Evolutionary conservation across 2,113 vertebrate genomes (phyloP), one percentile per base, ranked within the genome.

Genomic region (Cnemophilus loriae): DNA sequence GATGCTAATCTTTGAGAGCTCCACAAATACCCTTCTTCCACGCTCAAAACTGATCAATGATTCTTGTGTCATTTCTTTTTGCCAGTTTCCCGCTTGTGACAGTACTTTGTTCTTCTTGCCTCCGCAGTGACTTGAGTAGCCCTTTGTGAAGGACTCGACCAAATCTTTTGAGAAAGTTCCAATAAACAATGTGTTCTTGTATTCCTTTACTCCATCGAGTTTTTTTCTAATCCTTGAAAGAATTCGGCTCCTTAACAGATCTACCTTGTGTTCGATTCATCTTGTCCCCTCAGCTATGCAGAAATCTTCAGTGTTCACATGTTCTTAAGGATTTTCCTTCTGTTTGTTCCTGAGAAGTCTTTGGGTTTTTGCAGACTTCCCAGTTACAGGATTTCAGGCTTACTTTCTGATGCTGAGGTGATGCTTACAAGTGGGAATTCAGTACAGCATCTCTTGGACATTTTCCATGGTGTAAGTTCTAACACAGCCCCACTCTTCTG

Each of bases 161-260:
- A 87, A 94, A 89, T 87, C 89, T 93, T 94, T 93, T 84, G 84
- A 74, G 77, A 71, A 89, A 61, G 44, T 91, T 82, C 84, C 65
- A 69, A 2, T 82, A 84, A 89, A 93, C 89, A 96, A 76, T 87
- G 65, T 89, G 61, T 57, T 92, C 84, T 95, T 96, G 73, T 95
- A 46, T 93, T 89, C 86, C 56, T 89, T 95, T 79, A 79, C 44
- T 84, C 49, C 56, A 47, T 63, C 1, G 7, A 11, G 2, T 3
- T 63, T 88, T 67, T 84, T 91, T 22, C 82, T 95, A 96, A 95
- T 96, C 93, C 95, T 79, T 89, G 65, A 75, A 95, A 91, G 87
- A 96, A 94, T 95, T 89, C 49, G 27, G 12, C 74, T 94, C 50
- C 52, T 78, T 89, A 64, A 82, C 77, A 94, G 61, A 73, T 82